Evolutionary conservation across 1,140 invertebrate genomes (phyloP).

Genomic region (Cyrtorhinus lividipennis): DNA sequence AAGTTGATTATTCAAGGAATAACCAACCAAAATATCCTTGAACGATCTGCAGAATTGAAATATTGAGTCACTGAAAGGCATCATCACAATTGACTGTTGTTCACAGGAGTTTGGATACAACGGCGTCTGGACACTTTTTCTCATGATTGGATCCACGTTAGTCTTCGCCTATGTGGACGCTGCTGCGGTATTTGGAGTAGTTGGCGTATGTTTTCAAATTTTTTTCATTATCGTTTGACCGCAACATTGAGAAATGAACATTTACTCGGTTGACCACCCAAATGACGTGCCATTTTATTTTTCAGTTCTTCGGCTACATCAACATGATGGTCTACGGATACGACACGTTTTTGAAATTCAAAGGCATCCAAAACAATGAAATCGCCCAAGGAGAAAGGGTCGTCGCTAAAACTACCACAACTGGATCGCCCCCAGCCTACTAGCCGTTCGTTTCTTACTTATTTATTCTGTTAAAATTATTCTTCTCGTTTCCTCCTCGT

Average conservation of each 20-base stretch:
- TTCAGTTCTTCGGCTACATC: conserved; percentile 66
- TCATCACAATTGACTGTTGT: background rate
- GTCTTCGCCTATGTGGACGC: conserved; percentile 34
- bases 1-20: too few relatives aligned
- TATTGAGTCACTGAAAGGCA: background rate
- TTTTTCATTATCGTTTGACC: too few relatives aligned
- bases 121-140: conserved; percentile 51
- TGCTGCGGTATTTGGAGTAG: conserved; percentile 41
- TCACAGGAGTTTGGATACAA: conserved; percentile 58
- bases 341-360: conserved; percentile 62
- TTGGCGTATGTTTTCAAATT: conserved; percentile 60
- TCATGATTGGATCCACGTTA: conserved; percentile 50
- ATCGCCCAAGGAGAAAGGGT: conserved; percentile 25
- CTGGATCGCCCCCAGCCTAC: conserved; percentile 18
- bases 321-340: conserved; percentile 59
- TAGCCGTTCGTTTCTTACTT: conserved; percentile 8
- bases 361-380: conserved; percentile 28
- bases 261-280: too few relatives aligned
- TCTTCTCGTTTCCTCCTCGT: background rate
- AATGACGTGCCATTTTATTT: too few relatives aligned
- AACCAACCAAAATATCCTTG: too few relatives aligned
- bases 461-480: background rate
- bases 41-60: too few relatives aligned
- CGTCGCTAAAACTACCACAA: conserved; percentile 23
- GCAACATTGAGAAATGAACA: too few relatives aligned